Base-by-base conservation (phyloP, 2,888 invertebrate species). In the Amaurobius ferox region DNA sequence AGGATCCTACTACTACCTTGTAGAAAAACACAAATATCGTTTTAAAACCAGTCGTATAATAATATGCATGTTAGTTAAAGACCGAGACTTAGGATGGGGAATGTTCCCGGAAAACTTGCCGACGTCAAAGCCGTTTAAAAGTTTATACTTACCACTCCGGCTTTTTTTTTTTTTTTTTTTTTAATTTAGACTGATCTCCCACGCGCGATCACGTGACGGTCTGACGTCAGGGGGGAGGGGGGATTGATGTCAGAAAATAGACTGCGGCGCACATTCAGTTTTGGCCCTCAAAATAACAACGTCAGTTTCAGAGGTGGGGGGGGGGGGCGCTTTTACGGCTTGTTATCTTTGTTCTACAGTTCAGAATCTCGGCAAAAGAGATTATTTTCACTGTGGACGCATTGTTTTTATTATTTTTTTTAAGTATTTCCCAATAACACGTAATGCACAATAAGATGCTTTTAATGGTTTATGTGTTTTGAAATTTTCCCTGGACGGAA, bases 171-270 rank as follows among this genome's bases (percentile, higher is more conserved):
- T n/a, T n/a, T n/a, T n/a, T 28, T 67, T 26, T 66, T 73, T 73
- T 55, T 30, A 28, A 55, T 44, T 35, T 11, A 48, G 19, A 26
- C 29, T 13, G 3, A 32, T 67, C 85, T 86, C 85, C 85, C 73
- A 86, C 85, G 85, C 85, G 9, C 40, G 35, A 44, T 85, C 78
- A 68, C 73, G 73, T 73, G 73, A 23, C 44, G 26, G 1, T 5
- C 26, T 86, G 72, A 86, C 85, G 85, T 79, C 77, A 79, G 40
- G 5, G 32, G 7, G n/a, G n/a, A n/a, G n/a, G n/a, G n/a, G n/a
- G n/a, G 19, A 13, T 26, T 64, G 44, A 23, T 5, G 55, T 55
- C 23, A 16, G 55, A 55, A 55, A 55, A 55, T 55, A 55, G 55
- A 55, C 55, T 23, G 16, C 23, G 13, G 19, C 55, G 23, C 55